These are phyloP conservation scores for Lordiphosa clarofinis DNA, from an alignment of 1,140 invertebrate genomes.

Conservation along the genomic window DNA sequence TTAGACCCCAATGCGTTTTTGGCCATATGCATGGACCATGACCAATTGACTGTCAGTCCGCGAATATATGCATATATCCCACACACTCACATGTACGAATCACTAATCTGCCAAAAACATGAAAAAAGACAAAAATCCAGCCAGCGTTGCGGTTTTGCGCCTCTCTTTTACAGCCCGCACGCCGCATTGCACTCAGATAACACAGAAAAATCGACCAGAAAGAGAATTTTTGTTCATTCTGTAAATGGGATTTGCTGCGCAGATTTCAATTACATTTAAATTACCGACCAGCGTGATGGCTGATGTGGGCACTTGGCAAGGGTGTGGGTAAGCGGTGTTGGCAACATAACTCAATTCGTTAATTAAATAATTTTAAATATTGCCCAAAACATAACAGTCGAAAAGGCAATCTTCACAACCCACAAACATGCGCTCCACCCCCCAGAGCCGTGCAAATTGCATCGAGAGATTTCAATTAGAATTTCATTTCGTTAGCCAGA, in stretches of 20 bases:
- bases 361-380: conserved; percentile 78
- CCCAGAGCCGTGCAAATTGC: conserved; percentile 42
- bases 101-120: conserved; percentile 57
- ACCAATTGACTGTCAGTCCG: conserved; percentile 58
- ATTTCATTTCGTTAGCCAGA: conserved; percentile 49
- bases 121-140: conserved; percentile 28
- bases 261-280: conserved; percentile 74
- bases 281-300: conserved; percentile 40
- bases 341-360: conserved; percentile 71
- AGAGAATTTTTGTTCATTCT: conserved; percentile 32
- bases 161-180: conserved; percentile 2
- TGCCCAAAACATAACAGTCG: conserved; percentile 55
- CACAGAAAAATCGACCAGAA: conserved; percentile 13
- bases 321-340: background rate
- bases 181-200: conserved; percentile 38
- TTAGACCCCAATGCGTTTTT: conserved; percentile 38
- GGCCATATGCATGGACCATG: conserved; percentile 50
- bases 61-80: conserved; percentile 40
- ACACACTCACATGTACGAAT: conserved; percentile 10
- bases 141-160: conserved; percentile 42
- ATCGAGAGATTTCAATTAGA: conserved; percentile 71
- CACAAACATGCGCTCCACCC: conserved; percentile 7
- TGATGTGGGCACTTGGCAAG: conserved; percentile 1
- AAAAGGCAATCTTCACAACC: conserved; percentile 20
- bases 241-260: conserved; percentile 57